A percentile compares a stretch with the other conserved stretches of the same genome.
These are phyloP conservation scores for Dolichotis patagonum DNA, from an alignment of 2,113 vertebrate genomes.

Conservation along the genomic window DNA sequence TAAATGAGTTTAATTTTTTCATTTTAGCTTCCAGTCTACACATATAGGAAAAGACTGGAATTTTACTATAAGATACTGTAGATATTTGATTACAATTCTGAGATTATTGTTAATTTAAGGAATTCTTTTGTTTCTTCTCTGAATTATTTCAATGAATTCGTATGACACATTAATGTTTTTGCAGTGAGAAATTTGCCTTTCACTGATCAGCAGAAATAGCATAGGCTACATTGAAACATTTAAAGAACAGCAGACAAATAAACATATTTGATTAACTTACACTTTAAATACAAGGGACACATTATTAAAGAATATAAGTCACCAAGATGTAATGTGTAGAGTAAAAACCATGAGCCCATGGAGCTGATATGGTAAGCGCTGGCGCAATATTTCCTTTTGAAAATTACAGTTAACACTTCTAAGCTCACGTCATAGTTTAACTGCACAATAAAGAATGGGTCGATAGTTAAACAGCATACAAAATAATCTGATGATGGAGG, in stretches of 20 bases:
- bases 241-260: background rate
- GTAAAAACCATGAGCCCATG: background rate
- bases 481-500: background rate
- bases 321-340: conserved; percentile 9
- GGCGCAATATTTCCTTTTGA: conserved; percentile 12
- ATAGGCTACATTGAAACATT: background rate
- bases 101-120: background rate
- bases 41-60: background rate
- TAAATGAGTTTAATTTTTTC: background rate
- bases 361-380: background rate
- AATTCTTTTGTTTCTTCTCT: background rate
- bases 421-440: conserved; percentile 8
- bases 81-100: background rate
- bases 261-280: background rate
- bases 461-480: background rate
- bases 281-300: background rate
- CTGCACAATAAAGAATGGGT: background rate
- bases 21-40: background rate
- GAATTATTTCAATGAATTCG: background rate
- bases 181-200: background rate
- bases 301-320: background rate
- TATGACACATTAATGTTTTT: background rate
- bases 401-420: background rate
- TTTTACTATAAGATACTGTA: background rate
- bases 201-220: background rate